Base-by-base conservation (phyloP, 1,140 invertebrate genomes). In the Macrobrachium rosenbergii region DNA sequence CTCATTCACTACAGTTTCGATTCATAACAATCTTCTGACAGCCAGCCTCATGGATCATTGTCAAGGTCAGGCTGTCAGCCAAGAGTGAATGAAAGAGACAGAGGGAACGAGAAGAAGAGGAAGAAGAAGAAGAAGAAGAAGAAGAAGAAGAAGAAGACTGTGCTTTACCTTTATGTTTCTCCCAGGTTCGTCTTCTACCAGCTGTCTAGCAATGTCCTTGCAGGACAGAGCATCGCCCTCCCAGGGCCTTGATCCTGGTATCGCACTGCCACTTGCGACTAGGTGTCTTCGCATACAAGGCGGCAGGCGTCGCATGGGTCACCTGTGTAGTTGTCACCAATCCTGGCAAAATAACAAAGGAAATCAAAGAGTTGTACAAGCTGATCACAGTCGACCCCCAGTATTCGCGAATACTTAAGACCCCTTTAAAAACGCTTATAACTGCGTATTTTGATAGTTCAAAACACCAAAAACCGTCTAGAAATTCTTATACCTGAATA, bases 241-340 rank as follows among this genome's bases (percentile, higher is more conserved):
- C 84, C 0, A 16, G 63, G 19, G 12, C 58, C 5, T 45, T 62
- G 10, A 88, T 79, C 37, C n/a, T 69, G 14, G 85, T 92, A 90
- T 95, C 95, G 88, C 94, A 94, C 90, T 98, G 96, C 96, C 96
- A 98, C 59, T 94, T 93, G 12, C 96, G 92, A 89, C 89, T 52
- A 0, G 96, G 92, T 5, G 94, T 93, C 91, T 97, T 95, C 2
- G 97, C 96, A 91, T 98, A 99, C 0, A 96, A 91, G 0, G 96
- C 96, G 0, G 95, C 95, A 0, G 97, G 98, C 0, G 97, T 98
- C 0, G 97, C 98, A 91, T 99, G 97, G 0, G 97, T 98, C 0
- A 99, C 95, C 82, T 97, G 93, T 59, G 97, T 97, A 0, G 96
- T 98, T 0, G 97, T 98, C 3, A 98, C 96, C 75, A 99, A 95